Base-by-base conservation (phyloP, 2,113 vertebrate genomes). In the Rhineura floridana region DNA sequence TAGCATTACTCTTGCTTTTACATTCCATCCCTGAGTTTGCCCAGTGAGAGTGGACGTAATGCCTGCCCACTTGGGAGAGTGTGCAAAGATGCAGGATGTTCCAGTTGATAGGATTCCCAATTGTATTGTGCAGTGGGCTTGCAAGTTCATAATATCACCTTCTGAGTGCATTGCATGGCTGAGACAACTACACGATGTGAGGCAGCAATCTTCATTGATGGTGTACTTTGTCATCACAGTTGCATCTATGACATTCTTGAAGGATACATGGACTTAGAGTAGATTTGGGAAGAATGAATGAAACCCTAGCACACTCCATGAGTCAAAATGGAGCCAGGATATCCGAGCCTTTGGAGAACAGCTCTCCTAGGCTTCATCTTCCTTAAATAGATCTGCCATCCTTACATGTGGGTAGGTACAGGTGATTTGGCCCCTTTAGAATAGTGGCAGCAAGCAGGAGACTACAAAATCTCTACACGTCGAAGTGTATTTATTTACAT, bases 21-120 rank as follows among this genome's bases (percentile, higher is more conserved):
- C 0, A 0, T 5, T 0, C 0, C n/a, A 39, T 48, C 17, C 62
- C 70, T 81, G 52, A 73, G 3, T n/a, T 63, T 12, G 13, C 15
- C 44, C 30, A 36, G 1, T 72, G 25, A 36, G 50, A 21, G 8
- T 46, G 39, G 21, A n/a, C 55, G 15, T 19, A n/a, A 33, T 73
- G 73, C 50, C 67, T 59, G 13, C 23, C 19, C 6, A 44, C 25
- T 4, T 75, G 50, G n/a, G 23, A 48, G 19, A 78, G 46, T 17
- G n/a, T 21, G 13, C 25, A 69, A 36, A 21, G 28, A 39, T 69
- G 63, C 36, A 28, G 23, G 8, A 21, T 52, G 17, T 76, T 76
- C 25, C 55, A 46, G 19, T 17, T 33, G 59, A 28, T 77, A n/a
- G 21, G 11, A 19, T 59, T 81, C n/a, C 28, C 36, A 87, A 11